Conservation (phyloP, 2,888 invertebrate genomes). For the Bibio marci region DNA sequence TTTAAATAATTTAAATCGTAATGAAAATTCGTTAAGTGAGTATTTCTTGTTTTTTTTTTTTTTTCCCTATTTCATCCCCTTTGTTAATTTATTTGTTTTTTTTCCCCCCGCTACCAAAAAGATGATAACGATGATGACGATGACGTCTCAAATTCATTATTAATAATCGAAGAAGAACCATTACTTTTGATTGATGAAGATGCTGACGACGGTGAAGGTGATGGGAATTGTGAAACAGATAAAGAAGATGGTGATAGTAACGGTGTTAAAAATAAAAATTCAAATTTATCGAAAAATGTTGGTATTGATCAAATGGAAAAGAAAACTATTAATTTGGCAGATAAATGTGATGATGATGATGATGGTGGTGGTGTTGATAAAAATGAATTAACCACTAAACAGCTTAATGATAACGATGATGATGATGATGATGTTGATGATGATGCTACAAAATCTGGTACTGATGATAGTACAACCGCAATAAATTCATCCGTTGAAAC, state of each 20-base stretch:
- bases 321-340: constrained; percentile 1
- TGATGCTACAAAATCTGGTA: background rate
- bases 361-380: background rate
- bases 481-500: no score
- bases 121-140: constrained; percentile 37
- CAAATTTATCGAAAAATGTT: no score
- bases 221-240: constrained; percentile 10
- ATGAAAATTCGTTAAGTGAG: constrained; percentile 18
- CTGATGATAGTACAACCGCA: background rate
- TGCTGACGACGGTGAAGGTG: constrained; percentile 10
- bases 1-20: constrained; percentile 19
- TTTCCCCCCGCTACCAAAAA: background rate
- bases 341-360: constrained; percentile 4
- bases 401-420: background rate
- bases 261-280: constrained; percentile 2
- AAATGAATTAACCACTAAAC: background rate
- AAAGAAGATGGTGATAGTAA: constrained; percentile 13
- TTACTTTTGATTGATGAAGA: constrained; percentile 32
- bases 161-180: constrained; percentile 22
- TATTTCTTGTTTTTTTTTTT: constrained; percentile 3
- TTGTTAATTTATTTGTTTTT: background rate
- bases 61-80: background rate
- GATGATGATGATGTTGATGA: background rate
- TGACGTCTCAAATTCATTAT: constrained; percentile 26
- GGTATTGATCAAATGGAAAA: background rate